A percentile compares a stretch with the other conserved stretches of the same genome.
phyloP scores from a whole-genome alignment of 2,888 invertebrate genomes.

The Diadegma fenestrale region DNA sequence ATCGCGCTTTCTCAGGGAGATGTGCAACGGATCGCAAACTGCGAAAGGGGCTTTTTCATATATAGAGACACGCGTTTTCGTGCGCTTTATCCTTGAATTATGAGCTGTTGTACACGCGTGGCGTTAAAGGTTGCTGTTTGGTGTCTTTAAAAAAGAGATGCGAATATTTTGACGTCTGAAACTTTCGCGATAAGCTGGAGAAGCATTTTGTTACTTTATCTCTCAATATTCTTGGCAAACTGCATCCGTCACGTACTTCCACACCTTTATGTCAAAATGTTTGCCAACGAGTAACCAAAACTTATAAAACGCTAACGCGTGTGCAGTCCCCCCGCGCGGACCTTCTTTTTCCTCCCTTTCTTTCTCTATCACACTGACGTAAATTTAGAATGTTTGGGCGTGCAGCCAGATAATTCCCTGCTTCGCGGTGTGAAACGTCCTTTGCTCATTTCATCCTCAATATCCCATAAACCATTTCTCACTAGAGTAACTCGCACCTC shows the following conservation, averaged over 20 bases:
- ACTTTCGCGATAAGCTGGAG: neutral
- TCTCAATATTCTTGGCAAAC: conserved; percentile 59
- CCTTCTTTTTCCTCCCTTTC: conserved; percentile 12
- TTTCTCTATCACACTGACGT: conserved; percentile 66
- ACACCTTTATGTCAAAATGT: neutral
- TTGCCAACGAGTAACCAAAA: conserved; percentile 9
- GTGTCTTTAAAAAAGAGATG: neutral
- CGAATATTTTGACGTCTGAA: neutral
- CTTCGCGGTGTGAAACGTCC: conserved; percentile 82
- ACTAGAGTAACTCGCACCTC: conserved; percentile 64
- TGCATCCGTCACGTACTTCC: conserved; percentile 58
- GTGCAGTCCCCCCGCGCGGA: too few relatives aligned
- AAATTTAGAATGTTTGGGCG: conserved; percentile 80
- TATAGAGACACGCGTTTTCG: too few relatives aligned
- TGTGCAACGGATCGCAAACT: conserved; percentile 67
- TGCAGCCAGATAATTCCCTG: conserved; percentile 81
- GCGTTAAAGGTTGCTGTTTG: neutral
- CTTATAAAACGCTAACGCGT: conserved; percentile 49
- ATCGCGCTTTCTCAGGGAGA: conserved; percentile 24
- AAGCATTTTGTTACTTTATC: neutral
- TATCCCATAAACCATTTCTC: conserved; percentile 80
- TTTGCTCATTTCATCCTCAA: conserved; percentile 82
- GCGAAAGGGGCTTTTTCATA: neutral
- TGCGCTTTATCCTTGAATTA: conserved; percentile 52
- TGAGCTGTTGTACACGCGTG: neutral